A percentile compares a stretch with the other conserved stretches of the same genome.
phyloP scores from a whole-genome alignment of 2,797 vertebrate genomes.

The Urocyon cinereoargenteus region DNA sequence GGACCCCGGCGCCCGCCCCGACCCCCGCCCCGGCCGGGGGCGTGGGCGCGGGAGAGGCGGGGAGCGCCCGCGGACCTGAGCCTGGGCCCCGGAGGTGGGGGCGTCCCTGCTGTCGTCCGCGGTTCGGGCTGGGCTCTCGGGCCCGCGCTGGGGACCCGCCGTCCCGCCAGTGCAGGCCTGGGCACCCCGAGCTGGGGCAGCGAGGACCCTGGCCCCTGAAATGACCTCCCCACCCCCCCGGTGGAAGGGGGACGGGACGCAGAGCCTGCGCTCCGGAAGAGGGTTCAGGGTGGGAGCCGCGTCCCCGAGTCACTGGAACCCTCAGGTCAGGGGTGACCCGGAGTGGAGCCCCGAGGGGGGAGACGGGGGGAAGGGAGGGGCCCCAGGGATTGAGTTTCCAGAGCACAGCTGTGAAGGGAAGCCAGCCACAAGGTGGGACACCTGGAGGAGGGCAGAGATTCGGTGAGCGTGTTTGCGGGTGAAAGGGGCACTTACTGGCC shows the following conservation, averaged over 20 bases:
- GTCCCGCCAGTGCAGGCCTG: constrained; percentile 47
- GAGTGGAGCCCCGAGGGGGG: not conserved
- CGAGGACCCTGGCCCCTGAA: not conserved
- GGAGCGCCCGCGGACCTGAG: not conserved
- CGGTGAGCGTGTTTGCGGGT: not conserved
- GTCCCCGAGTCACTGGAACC: not conserved
- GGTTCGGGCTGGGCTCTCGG: not conserved
- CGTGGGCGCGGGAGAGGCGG: not conserved
- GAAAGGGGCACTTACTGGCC: not conserved
- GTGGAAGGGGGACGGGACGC: not conserved
- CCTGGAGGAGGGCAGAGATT: not conserved
- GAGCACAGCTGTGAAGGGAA: constrained; percentile 26
- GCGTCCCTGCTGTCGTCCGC: not conserved
- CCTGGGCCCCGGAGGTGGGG: not conserved
- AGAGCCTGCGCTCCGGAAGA: not conserved
- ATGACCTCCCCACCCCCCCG: not conserved
- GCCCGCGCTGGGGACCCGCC: not conserved
- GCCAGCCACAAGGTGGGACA: constrained; percentile 1
- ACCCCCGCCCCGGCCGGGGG: not conserved
- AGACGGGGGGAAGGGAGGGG: not conserved
- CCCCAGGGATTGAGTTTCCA: not conserved
- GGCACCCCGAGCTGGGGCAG: not conserved
- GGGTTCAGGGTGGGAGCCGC: not conserved
- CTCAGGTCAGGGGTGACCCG: not conserved
- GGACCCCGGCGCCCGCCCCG: not conserved